These are phyloP conservation scores for Zonitis immaculata DNA, from an alignment of 2,888 invertebrate species.

Conservation along the genomic window DNA sequence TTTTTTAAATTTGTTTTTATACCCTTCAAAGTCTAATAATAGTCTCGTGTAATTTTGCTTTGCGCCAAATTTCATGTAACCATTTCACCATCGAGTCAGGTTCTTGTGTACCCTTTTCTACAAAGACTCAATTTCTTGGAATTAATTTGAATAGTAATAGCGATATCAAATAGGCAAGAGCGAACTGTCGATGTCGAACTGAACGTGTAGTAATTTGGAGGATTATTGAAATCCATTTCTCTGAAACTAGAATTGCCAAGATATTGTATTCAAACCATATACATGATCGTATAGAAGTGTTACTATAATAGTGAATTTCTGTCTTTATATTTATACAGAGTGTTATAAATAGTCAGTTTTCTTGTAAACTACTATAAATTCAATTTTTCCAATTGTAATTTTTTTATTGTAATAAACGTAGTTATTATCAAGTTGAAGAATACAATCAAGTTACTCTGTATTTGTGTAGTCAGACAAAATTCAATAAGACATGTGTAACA, in stretches of 20 bases:
- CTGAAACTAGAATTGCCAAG: neutral
- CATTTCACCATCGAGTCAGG: neutral
- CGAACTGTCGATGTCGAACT: constrained; percentile 9
- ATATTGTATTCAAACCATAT: neutral
- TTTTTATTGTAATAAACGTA: too few species aligned
- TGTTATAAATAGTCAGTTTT: too few species aligned
- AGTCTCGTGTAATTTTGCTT: neutral
- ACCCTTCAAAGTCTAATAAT: neutral
- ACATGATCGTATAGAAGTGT: neutral
- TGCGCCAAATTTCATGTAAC: neutral
- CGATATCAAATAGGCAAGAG: constrained; percentile 7
- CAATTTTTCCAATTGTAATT: too few species aligned
- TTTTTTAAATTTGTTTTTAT: too few species aligned
- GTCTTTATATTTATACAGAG: too few species aligned
- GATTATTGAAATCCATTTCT: constrained; percentile 25
- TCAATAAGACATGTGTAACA: constrained; percentile 17
- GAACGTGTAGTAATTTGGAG: constrained; percentile 18
- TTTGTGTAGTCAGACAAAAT: neutral
- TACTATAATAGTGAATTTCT: too few species aligned
- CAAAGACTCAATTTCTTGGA: neutral
- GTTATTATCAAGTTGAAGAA: constrained; percentile 10
- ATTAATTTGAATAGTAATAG: constrained; percentile 6
- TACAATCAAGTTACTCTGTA: neutral
- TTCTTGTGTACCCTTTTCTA: neutral
- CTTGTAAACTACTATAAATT: too few species aligned